Evolutionary conservation across 2,113 vertebrate genomes (phyloP).

Genomic region (Campylorhamphus procurvoides): DNA sequence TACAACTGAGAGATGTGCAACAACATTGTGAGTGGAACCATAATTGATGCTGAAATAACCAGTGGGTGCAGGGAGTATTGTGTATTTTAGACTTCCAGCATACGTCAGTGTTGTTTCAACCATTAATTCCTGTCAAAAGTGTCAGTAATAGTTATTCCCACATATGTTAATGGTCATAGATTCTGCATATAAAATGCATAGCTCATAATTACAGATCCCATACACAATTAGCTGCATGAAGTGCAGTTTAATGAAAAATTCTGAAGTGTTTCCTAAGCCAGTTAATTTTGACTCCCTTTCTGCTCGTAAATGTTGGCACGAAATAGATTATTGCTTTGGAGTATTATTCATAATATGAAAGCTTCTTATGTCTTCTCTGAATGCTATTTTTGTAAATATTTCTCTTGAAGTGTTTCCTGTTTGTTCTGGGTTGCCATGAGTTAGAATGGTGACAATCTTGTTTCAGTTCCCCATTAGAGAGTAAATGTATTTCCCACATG

Average conservation of each 20-base stretch:
- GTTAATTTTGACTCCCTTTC: neutral
- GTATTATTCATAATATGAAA: neutral
- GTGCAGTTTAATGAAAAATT: neutral
- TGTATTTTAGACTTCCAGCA: neutral
- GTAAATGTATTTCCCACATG: neutral
- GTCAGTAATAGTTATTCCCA: neutral
- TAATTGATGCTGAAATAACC: neutral
- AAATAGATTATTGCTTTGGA: neutral
- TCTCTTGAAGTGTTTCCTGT: constrained; percentile 33
- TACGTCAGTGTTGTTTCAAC: neutral
- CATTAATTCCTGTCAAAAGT: neutral
- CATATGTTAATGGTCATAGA: neutral
- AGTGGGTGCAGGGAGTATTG: neutral
- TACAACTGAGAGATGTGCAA: neutral
- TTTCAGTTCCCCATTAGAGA: constrained; percentile 6
- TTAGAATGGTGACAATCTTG: neutral
- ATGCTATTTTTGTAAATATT: neutral
- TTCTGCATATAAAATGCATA: neutral
- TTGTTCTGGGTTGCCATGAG: neutral
- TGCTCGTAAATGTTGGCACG: neutral
- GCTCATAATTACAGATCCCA: neutral
- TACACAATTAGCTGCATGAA: neutral
- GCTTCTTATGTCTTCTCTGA: neutral
- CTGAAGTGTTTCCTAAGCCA: neutral
- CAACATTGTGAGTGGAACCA: neutral